Evolutionary conservation across 1,140 invertebrate genomes (phyloP).

Genomic region (Laupala kohalensis): DNA sequence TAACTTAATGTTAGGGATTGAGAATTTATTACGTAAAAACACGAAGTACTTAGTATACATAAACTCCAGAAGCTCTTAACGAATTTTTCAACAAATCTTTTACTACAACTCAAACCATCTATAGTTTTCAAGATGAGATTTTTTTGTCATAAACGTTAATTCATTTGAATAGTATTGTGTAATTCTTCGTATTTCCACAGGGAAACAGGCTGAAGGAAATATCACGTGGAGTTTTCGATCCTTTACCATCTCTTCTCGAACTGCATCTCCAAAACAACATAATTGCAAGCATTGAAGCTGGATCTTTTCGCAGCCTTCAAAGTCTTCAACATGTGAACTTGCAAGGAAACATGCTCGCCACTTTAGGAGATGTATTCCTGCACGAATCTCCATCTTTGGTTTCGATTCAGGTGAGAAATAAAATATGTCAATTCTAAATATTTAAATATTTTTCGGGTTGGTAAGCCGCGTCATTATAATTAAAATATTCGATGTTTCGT

Average conservation of each 20-base stretch:
- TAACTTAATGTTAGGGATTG: too few species aligned
- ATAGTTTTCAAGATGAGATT: too few species aligned
- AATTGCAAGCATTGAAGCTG: slow-evolving; percentile 65
- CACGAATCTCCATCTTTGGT: slow-evolving; percentile 55
- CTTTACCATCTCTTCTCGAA: slow-evolving; percentile 63
- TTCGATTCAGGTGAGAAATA: slow-evolving; percentile 40
- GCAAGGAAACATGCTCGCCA: slow-evolving; percentile 63
- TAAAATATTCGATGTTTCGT: too few species aligned
- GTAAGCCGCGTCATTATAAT: too few species aligned
- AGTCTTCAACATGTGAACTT: slow-evolving; percentile 81
- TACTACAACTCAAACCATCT: too few species aligned
- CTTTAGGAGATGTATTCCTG: slow-evolving; percentile 69
- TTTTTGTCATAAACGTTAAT: too few species aligned
- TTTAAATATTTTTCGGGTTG: not conserved
- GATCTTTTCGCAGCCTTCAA: slow-evolving; percentile 65
- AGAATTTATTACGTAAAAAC: too few species aligned
- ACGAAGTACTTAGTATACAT: too few species aligned
- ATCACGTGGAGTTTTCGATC: slow-evolving; percentile 63
- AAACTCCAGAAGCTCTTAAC: too few species aligned
- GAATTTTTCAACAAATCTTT: too few species aligned
- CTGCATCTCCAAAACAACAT: slow-evolving; percentile 77
- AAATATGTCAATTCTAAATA: not conserved
- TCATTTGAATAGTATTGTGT: too few species aligned
- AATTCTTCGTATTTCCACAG: too few species aligned
- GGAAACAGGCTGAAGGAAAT: slow-evolving; percentile 59